These are phyloP conservation scores for Pongo abelii DNA, from an alignment of 2,113 vertebrate genomes.

Conservation along the genomic window DNA sequence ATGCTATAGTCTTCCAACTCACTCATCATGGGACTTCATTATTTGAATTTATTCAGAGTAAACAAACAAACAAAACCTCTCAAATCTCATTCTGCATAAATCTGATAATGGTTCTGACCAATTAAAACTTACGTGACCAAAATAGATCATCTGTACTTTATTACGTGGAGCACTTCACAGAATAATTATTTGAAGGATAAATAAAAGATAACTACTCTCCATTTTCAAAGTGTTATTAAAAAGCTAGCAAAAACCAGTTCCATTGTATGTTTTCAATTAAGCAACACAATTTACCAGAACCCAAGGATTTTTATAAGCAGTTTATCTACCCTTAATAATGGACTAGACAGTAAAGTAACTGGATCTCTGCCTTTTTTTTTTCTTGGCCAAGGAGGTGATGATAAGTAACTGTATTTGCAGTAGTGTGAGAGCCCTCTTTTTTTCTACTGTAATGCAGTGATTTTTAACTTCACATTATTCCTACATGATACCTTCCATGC, in stretches of 20 bases:
- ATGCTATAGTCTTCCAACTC: background rate
- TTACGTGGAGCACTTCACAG: background rate
- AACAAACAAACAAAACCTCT: background rate
- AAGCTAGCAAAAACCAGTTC: background rate
- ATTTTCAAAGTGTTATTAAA: background rate
- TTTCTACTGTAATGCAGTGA: background rate
- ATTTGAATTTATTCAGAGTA: background rate
- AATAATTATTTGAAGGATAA: background rate
- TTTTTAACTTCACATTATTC: background rate
- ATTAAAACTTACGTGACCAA: background rate
- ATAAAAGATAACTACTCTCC: background rate
- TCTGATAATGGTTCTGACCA: background rate
- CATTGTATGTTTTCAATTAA: background rate
- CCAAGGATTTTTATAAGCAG: background rate
- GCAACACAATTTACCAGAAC: background rate
- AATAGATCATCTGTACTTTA: background rate
- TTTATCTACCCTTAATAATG: background rate
- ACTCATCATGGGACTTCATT: background rate
- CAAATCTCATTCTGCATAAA: background rate
- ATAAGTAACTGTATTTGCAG: background rate
- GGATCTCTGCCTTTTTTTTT: background rate
- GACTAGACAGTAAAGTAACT: background rate
- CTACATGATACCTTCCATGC: background rate
- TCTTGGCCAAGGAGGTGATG: no score
- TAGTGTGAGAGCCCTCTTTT: background rate